Conservation (phyloP, 2,888 invertebrate species). For the Cheilosia soror region DNA sequence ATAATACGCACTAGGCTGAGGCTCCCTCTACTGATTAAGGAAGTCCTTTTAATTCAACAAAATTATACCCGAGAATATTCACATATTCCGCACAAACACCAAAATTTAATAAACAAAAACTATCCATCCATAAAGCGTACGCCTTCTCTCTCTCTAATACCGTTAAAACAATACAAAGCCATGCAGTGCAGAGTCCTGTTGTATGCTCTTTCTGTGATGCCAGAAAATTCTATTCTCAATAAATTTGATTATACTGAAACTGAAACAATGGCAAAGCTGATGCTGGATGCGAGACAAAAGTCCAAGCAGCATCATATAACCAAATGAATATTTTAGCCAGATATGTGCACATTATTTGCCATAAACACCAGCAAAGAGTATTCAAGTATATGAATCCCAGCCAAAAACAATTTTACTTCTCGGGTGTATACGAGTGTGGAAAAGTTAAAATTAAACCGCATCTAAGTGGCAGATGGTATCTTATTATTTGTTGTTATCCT, state of each 20-base stretch:
- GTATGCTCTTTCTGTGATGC: slow-evolving; percentile 14
- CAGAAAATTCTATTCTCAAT: slow-evolving; percentile 28
- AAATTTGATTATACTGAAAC: slow-evolving; percentile 22
- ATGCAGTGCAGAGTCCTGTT: not conserved
- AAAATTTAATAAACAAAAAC: slow-evolving; percentile 36
- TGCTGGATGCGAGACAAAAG: slow-evolving; percentile 16
- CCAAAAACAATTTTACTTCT: slow-evolving; percentile 15
- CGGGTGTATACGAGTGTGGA: not conserved
- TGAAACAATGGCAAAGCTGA: not conserved
- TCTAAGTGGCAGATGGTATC: slow-evolving; percentile 36
- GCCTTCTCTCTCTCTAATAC: slow-evolving; percentile 4
- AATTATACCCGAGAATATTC: not conserved
- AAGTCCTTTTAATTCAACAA: slow-evolving; percentile 7
- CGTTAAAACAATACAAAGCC: slow-evolving; percentile 4
- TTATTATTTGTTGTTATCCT: slow-evolving; percentile 29
- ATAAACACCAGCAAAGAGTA: slow-evolving; percentile 13
- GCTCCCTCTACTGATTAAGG: not conserved
- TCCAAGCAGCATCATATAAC: slow-evolving; percentile 18
- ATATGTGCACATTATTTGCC: not conserved
- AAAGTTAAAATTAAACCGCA: slow-evolving; percentile 35
- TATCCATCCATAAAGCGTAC: slow-evolving; percentile 22
- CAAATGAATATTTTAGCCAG: slow-evolving; percentile 11
- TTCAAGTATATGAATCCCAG: slow-evolving; percentile 2
- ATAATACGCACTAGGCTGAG: no score
- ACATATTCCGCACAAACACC: not conserved